Conservation (phyloP, 2,113 vertebrate species). For the Albula goreensis region DNA sequence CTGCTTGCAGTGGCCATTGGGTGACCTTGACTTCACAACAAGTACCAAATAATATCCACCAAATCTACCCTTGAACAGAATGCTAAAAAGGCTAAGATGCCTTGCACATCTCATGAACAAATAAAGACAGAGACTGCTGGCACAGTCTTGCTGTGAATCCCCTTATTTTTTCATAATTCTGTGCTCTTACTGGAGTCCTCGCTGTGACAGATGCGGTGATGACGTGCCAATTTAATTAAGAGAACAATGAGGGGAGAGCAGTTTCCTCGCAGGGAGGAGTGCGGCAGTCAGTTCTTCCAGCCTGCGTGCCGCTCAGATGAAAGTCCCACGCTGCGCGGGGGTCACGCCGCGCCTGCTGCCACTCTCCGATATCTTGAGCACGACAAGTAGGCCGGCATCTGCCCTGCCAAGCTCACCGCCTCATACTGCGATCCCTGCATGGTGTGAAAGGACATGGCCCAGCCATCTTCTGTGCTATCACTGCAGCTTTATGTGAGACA, state of each 20-base stretch:
- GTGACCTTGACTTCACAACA: neutral
- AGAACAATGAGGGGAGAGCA: slow-evolving; percentile 9
- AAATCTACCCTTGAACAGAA: neutral
- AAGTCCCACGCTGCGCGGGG: neutral
- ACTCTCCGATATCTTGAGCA: slow-evolving; percentile 6
- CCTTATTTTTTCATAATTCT: neutral
- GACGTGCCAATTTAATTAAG: slow-evolving; percentile 39
- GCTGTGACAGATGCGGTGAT: neutral
- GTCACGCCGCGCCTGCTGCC: neutral
- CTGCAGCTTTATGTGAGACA: neutral
- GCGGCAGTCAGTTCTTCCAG: neutral
- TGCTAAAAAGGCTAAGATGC: neutral
- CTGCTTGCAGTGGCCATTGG: neutral
- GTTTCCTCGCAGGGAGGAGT: neutral
- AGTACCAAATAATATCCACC: neutral
- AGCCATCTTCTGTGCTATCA: neutral
- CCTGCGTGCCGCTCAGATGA: neutral
- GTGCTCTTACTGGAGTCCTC: neutral
- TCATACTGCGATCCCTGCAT: neutral
- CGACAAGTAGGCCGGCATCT: neutral
- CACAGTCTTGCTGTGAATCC: neutral
- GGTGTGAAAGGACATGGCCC: neutral
- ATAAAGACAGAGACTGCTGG: neutral
- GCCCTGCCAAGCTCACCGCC: neutral
- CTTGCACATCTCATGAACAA: neutral